Evolutionary conservation across 2,888 invertebrate species (phyloP), one percentile per base, ranked within the genome.

Genomic region (Drosophila pseudotalamancana): DNA sequence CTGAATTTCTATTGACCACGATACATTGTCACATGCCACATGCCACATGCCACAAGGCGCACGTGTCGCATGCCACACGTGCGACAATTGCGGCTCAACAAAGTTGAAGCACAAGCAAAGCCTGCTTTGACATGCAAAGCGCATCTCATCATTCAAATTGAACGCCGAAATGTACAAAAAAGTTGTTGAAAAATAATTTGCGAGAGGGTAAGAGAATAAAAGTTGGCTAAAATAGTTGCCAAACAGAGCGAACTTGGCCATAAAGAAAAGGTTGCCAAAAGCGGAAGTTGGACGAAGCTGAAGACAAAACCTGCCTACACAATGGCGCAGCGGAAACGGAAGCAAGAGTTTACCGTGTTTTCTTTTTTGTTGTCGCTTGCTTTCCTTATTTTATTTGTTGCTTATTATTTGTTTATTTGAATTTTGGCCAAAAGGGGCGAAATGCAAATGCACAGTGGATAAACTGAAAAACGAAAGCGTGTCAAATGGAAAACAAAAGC

Each of bases 311-410:
- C 72, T 76, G 75, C 62, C 64, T 78, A 79, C 83, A 81, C 87
- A 87, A 83, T 84, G 87, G 77, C 84, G 83, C 84, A 84, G 84
- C 87, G 84, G 84, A 87, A 84, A 79, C 85, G 87, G 84, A 84
- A 87, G 87, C 76, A 66, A 67, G 80, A 85, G 75, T 79, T 72
- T 72, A 78, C 65, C 64, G 62, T 75, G 49, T 51, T 69, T 56
- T 60, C 45, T 65, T 73, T 66, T 54, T 32, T 55, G n/a, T n/a
- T n/a, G n/a, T n/a, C n/a, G n/a, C n/a, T n/a, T n/a, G 55, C 21
- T 14, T 18, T 32, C 16, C 46, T 50, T 16, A 50, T 40, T 40
- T 59, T 31, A 14, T 32, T 12, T 32, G 12, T n/a, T 50, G 42
- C 54, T 69, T 62, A 56, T 64, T 43, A 53, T 51, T 54, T 61